Base-by-base conservation (phyloP, 1,140 invertebrate species). In the Drosophila littoralis region DNA sequence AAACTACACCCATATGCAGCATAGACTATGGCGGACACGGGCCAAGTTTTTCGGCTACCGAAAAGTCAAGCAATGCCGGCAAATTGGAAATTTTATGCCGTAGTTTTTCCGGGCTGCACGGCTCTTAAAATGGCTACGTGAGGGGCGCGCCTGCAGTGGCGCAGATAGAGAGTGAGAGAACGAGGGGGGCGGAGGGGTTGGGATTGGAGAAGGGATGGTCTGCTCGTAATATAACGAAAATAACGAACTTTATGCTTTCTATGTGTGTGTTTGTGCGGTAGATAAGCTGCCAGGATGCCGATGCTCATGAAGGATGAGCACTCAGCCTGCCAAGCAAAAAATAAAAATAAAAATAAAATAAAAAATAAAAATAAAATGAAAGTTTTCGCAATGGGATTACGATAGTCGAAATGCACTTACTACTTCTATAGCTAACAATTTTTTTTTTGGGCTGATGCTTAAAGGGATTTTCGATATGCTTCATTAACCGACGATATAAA, bases 21-120 rank as follows among this genome's bases (percentile, higher is more conserved):
- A 52, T 72, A 59, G 69, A 72, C 54, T 38, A 33, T 10, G 65
- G 58, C 57, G 65, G 72, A 69, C 80, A 74, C 63, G 65, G 75
- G 63, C 72, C 77, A 85, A 85, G 75, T 85, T 85, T 81, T 33
- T 67, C 51, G 55, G 58, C 67, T 22, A 68, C 55, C 81, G 46
- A 86, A 81, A 81, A 81, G 82, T 75, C 82, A 78, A 86, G 72
- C 66, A 61, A 46, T 57, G 81, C 80, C 66, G 75, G 78, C 82
- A 85, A 85, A 85, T 85, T 85, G 82, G 81, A 86, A 79, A 85
- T 85, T 85, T 81, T 86, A 86, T 85, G 82, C 82, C 72, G 79
- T 84, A 83, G 81, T 84, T 83, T 84, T 72, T 74, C 35, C 48
- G 42, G 28, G 22, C 33, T 63, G 64, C 54, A 36, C 35, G 12